phyloP scores from a whole-genome alignment of 23 tunicate genomes.

The Aplidium turbinatum region DNA sequence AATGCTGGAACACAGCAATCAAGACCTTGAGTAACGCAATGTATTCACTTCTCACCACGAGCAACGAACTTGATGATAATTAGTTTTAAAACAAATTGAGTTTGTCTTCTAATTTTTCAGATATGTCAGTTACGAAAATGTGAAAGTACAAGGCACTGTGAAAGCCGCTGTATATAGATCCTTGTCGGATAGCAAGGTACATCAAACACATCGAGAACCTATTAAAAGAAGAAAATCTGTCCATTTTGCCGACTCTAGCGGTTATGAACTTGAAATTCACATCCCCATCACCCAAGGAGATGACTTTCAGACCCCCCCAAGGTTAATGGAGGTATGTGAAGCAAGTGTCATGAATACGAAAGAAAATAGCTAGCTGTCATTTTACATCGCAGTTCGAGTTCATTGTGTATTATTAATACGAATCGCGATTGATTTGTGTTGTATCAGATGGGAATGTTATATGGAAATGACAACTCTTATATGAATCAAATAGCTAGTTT shows the following conservation, averaged over 20 bases:
- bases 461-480: no score
- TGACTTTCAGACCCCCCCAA: constrained; percentile 41
- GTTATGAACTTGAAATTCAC: constrained; percentile 52
- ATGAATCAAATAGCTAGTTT: no score
- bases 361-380: no score
- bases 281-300: constrained; percentile 38
- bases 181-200: constrained; percentile 30
- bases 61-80: no score
- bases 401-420: no score
- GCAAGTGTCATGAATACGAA: no score
- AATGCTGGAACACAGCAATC: no score
- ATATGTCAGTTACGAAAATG: background rate
- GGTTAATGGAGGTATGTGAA: constrained; percentile 42
- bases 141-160: background rate
- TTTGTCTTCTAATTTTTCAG: background rate
- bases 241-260: constrained; percentile 59
- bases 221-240: constrained; percentile 46
- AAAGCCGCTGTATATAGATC: constrained; percentile 26
- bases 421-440: no score
- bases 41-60: no score
- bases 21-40: no score
- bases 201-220: background rate
- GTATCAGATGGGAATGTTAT: no score
- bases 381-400: no score
- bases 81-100: background rate